Conservation (phyloP, 2,113 vertebrate genomes). For the Tenrec ecaudatus region DNA sequence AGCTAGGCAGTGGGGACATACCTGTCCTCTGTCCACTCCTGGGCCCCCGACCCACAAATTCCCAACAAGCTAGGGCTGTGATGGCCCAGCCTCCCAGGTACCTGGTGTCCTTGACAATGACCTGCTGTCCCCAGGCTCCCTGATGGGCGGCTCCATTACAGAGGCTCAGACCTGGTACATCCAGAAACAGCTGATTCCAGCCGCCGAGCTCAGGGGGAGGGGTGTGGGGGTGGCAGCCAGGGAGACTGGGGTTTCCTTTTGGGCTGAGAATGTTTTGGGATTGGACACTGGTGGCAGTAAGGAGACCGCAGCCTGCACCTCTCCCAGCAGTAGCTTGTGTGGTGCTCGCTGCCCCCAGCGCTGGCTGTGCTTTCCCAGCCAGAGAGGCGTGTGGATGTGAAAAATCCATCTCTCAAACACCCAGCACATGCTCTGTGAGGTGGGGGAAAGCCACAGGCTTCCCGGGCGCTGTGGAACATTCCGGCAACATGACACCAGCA, state of each 20-base stretch:
- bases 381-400: no score
- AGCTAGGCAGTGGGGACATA: no score
- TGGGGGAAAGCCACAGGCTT: neutral
- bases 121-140: neutral
- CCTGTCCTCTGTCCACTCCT: no score
- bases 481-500: neutral
- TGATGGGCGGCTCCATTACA: no score
- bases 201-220: accelerated
- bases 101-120: neutral
- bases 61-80: neutral
- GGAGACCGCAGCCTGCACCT: no score
- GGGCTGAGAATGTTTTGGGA: neutral
- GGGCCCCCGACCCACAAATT: no score
- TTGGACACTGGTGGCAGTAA: no score
- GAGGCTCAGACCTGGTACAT: neutral
- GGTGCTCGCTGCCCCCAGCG: no score
- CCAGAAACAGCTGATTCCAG: accelerated
- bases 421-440: neutral
- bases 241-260: neutral
- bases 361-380: no score
- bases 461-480: neutral
- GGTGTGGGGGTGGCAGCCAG: accelerated
- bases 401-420: no score
- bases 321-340: no score
- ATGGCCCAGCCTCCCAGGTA: neutral